Percentiles rank a stretch among this genome's conserved stretches.
phyloP scores from a whole-genome alignment of 2,113 vertebrate species.

The Cyprinodon brontotheroides region DNA sequence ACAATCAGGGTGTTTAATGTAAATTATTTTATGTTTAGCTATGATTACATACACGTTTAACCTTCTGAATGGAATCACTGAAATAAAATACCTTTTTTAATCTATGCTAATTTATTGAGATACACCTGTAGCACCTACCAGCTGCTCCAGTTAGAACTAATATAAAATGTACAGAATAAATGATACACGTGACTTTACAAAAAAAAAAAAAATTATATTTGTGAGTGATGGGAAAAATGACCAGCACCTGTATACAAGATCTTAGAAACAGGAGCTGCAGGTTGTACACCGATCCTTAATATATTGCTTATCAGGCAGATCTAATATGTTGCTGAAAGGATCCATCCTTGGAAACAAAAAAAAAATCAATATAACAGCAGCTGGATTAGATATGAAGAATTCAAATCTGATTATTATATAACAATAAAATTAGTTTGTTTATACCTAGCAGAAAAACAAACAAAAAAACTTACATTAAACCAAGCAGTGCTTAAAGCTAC shows the following conservation, averaged over 20 bases:
- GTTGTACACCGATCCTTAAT: background rate
- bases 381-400: background rate
- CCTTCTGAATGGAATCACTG: background rate
- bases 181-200: slow-evolving; percentile 45
- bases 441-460: background rate
- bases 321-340: slow-evolving; percentile 7
- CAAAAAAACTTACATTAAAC: background rate
- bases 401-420: background rate
- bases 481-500: background rate
- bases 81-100: background rate
- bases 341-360: background rate
- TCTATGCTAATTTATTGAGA: background rate
- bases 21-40: too few species aligned
- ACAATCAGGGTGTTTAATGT: too few species aligned
- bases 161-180: slow-evolving; percentile 33
- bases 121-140: slow-evolving; percentile 11
- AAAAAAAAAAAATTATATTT: slow-evolving; percentile 49
- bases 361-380: slow-evolving; percentile 16
- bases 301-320: background rate
- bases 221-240: slow-evolving; percentile 40
- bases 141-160: slow-evolving; percentile 30
- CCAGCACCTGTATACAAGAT: slow-evolving; percentile 58
- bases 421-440: background rate
- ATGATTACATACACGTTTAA: background rate
- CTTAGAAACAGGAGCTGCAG: slow-evolving; percentile 17